Percentiles rank a stretch among this genome's conserved stretches.
Conservation (phyloP, 2,797 vertebrate genomes). For the Epinephelus coioides region DNA sequence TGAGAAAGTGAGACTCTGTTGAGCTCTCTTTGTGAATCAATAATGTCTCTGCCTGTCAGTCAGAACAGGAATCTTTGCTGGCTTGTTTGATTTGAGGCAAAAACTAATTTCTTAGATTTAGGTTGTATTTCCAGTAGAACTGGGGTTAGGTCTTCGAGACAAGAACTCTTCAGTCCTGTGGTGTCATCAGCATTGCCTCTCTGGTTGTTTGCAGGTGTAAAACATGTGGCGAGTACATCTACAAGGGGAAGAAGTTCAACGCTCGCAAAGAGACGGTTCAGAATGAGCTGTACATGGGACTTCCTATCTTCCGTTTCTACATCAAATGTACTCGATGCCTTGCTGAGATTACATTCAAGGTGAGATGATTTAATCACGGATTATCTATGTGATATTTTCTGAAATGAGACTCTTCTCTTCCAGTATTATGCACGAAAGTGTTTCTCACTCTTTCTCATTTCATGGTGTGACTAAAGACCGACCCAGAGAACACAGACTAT, state of each 20-base stretch:
- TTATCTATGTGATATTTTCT: background rate
- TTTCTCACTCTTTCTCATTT: constrained; percentile 7
- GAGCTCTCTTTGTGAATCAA: too few species aligned
- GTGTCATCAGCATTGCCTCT: background rate
- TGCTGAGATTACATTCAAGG: constrained; percentile 99
- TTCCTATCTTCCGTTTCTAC: constrained; percentile 99
- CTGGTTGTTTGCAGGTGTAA: constrained; percentile 89
- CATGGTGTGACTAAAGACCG: constrained; percentile 84
- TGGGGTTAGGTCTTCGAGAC: background rate
- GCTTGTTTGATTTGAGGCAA: too few species aligned
- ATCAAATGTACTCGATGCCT: constrained; percentile 98
- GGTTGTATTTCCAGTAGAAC: background rate
- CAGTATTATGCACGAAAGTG: background rate
- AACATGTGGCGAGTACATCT: constrained; percentile 98
- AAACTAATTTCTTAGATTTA: background rate
- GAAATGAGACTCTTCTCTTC: background rate
- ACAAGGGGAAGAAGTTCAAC: constrained; percentile 99
- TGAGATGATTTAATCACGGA: constrained; percentile 58
- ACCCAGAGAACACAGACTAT: constrained; percentile 97
- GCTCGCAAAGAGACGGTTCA: constrained; percentile 95
- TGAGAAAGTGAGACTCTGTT: too few species aligned
- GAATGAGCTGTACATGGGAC: constrained; percentile 94
- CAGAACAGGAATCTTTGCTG: too few species aligned
- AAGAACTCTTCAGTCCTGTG: background rate
- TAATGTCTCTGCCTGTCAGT: too few species aligned